Evolutionary conservation across 2,113 vertebrate genomes (phyloP), one percentile per base, ranked within the genome.

Genomic region (Mystacornis crossleyi): DNA sequence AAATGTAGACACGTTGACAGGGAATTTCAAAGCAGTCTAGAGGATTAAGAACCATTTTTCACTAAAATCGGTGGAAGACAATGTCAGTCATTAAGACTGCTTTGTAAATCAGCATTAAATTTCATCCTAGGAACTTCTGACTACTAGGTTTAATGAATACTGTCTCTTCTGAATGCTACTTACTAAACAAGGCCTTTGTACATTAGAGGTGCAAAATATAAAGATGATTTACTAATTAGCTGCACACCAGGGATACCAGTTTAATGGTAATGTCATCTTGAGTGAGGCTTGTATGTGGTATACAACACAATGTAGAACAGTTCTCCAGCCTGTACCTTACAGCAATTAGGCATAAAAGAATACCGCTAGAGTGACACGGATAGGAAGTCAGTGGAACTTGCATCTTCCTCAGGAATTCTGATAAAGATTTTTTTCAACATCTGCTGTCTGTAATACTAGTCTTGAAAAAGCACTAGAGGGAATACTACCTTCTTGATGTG

Each of bases 11-110:
- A 81, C 1, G 1, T 64, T 90, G 83, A 89, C 72, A 89, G 19
- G 24, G 33, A 82, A 72, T 82, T 94, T 94, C 54, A 90, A 90
- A 90, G 36, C 71, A 90, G 69, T 77, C 86, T 91, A 73, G 47
- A 57, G 31, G 48, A 92, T 90, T 89, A 73, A 89, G 60, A 92
- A 83, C 74, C 0, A 73, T 86, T 91, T 92, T 73, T 28, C 57
- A 62, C 54, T 78, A 80, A 83, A 82, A 93, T 83, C 81, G 89
- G 55, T 31, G 18, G 48, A 88, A 95, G 80, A 66, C 38, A 58
- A 70, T 62, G 94, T 86, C 80, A 93, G 28, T 86, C 92, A 95
- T 71, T 83, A 78, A 55, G 43, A 47, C 17, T 81, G 55, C 34
- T 83, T 71, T 70, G 51, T 58, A 92, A 95, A 91, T 70, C 47